Conservation (phyloP, 92 coral and sea anemone species). For the Galaxea fascicularis region DNA sequence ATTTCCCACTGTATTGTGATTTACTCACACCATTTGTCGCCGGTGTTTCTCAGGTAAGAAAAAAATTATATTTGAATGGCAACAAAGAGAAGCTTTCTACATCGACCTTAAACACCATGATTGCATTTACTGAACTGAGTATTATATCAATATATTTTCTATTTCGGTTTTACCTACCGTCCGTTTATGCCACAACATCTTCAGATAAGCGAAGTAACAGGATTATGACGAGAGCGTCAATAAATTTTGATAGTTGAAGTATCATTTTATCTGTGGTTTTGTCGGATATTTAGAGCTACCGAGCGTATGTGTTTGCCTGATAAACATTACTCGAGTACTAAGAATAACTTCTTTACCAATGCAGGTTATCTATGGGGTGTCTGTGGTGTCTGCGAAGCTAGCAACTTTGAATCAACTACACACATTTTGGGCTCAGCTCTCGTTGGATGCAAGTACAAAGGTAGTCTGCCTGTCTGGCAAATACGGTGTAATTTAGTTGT, state of each 20-base stretch:
- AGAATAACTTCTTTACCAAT: not conserved
- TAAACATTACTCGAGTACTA: not conserved
- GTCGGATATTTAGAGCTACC: too few species aligned
- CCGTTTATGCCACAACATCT: too few species aligned
- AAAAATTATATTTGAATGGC: too few species aligned
- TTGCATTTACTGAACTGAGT: too few species aligned
- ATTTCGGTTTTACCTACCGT: too few species aligned
- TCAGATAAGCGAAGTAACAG: not conserved
- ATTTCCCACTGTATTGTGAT: conserved; percentile 86
- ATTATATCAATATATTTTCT: too few species aligned
- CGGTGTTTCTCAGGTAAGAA: conserved; percentile 81
- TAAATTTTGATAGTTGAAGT: too few species aligned
- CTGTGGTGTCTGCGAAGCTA: conserved; percentile 53
- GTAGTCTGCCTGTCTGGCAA: conserved; percentile 3
- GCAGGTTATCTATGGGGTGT: conserved; percentile 58
- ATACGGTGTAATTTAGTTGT: too few species aligned
- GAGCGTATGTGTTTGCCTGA: not conserved
- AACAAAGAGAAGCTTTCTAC: not conserved
- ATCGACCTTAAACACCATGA: too few species aligned
- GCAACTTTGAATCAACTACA: conserved; percentile 36
- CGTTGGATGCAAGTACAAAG: conserved; percentile 31
- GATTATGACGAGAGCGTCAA: not conserved
- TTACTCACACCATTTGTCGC: conserved; percentile 80
- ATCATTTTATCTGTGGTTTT: too few species aligned
- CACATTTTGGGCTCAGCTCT: conserved; percentile 32